These are phyloP conservation scores for Drosophila mauritiana DNA, from an alignment of 1,140 invertebrate species.

Conservation along the genomic window DNA sequence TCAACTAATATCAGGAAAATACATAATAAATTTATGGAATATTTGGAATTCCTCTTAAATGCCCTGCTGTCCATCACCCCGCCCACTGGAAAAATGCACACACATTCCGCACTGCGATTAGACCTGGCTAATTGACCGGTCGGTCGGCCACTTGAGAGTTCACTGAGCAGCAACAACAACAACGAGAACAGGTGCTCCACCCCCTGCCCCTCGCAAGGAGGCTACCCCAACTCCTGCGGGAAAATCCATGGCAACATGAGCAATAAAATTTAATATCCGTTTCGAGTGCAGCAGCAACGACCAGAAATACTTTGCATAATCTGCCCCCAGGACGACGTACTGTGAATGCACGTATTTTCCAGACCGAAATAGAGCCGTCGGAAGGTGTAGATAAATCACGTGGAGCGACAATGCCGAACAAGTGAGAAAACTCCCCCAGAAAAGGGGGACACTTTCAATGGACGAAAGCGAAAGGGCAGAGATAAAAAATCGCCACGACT, in stretches of 20 bases:
- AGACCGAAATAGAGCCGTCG: constrained; percentile 65
- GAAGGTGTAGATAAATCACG: constrained; percentile 77
- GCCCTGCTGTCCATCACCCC: background rate
- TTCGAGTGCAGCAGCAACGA: constrained; percentile 59
- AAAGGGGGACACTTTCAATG: constrained; percentile 58
- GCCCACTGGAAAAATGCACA: constrained; percentile 26
- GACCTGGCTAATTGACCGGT: constrained; percentile 68
- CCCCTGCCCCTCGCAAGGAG: background rate
- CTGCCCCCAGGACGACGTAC: constrained; percentile 26
- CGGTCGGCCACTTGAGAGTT: constrained; percentile 65
- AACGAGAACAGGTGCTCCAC: constrained; percentile 26
- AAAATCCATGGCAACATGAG: constrained; percentile 74
- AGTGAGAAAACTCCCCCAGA: constrained; percentile 73
- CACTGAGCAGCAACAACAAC: constrained; percentile 55
- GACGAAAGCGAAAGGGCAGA: constrained; percentile 44
- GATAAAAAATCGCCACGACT: constrained; percentile 64
- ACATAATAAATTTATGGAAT: background rate
- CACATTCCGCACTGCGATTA: constrained; percentile 47
- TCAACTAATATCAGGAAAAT: too few species aligned
- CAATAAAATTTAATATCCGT: constrained; percentile 82
- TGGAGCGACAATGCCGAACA: constrained; percentile 48
- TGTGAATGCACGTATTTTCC: background rate
- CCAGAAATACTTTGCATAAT: constrained; percentile 74
- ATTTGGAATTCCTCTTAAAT: background rate
- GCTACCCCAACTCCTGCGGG: constrained; percentile 1